A percentile compares a stretch with the other conserved stretches of the same genome.
phyloP scores from a whole-genome alignment of 2,888 invertebrate genomes.

The Lepetodrilus schrolli region DNA sequence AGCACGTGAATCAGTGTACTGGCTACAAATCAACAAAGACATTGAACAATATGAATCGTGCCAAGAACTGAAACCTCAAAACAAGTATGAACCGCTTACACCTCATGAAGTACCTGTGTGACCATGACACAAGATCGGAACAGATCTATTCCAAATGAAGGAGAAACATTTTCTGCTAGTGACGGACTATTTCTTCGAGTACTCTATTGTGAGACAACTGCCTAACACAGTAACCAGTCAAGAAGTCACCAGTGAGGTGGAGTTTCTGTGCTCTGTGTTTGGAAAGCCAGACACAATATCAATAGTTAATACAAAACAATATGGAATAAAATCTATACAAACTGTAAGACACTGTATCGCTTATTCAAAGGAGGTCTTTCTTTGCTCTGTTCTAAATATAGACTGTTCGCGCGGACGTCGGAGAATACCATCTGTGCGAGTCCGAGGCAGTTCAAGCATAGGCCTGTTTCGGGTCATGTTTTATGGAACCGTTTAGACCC shows the following conservation, averaged over 20 bases:
- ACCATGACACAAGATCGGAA: constrained; percentile 37
- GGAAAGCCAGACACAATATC: constrained; percentile 24
- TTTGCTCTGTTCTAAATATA: too few species aligned
- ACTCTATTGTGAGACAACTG: not conserved
- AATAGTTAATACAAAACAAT: too few species aligned
- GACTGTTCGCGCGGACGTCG: too few species aligned
- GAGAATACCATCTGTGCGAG: too few species aligned
- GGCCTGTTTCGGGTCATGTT: too few species aligned
- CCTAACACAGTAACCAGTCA: not conserved
- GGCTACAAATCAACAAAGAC: constrained; percentile 39
- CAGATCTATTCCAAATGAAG: constrained; percentile 34
- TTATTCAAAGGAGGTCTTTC: too few species aligned
- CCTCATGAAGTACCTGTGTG: constrained; percentile 29
- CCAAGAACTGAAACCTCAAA: constrained; percentile 19
- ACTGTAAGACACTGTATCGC: too few species aligned
- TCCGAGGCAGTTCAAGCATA: too few species aligned
- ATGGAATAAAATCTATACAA: too few species aligned
- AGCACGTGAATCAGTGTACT: constrained; percentile 33
- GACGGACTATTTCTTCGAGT: constrained; percentile 31
- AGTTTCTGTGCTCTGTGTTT: not conserved
- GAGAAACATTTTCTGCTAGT: constrained; percentile 25
- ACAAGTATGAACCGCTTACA: constrained; percentile 14
- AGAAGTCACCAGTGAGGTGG: not conserved
- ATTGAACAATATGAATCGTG: constrained; percentile 30
- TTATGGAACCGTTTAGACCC: too few species aligned